Evolutionary conservation across 2,797 vertebrate species (phyloP).

Genomic region (Etheostoma perlongum): DNA sequence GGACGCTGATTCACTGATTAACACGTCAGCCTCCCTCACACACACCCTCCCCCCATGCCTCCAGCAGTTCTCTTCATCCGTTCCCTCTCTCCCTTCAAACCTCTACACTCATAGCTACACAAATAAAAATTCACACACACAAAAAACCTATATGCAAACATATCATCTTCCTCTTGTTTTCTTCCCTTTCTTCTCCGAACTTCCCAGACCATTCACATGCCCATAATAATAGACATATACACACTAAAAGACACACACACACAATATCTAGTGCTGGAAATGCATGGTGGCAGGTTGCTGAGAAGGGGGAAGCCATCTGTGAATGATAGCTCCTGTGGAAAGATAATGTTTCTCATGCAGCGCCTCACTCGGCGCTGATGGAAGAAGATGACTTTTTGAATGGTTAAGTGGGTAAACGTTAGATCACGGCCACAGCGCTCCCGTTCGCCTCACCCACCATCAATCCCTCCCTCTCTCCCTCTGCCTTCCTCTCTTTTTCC

Average conservation of each 20-base stretch:
- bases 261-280: constrained; percentile 57
- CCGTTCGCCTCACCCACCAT: constrained; percentile 73
- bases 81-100: constrained; percentile 40
- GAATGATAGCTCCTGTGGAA: constrained; percentile 82
- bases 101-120: constrained; percentile 13
- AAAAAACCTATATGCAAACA: constrained; percentile 12
- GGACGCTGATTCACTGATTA: constrained; percentile 87
- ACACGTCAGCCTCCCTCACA: constrained; percentile 78
- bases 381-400: constrained; percentile 85
- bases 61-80: constrained; percentile 39
- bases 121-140: constrained; percentile 12
- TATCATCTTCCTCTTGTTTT: constrained; percentile 15
- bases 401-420: constrained; percentile 83
- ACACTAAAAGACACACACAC: constrained; percentile 16
- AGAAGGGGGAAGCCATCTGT: constrained; percentile 78
- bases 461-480: constrained; percentile 65
- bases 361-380: constrained; percentile 74
- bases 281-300: constrained; percentile 68
- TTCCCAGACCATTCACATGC: constrained; percentile 30
- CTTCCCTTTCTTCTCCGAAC: constrained; percentile 21
- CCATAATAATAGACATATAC: constrained; percentile 25
- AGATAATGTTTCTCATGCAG: constrained; percentile 83
- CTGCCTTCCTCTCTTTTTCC: constrained; percentile 50
- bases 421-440: constrained; percentile 72
- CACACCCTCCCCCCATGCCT: constrained; percentile 15